phyloP scores from a whole-genome alignment of 1,140 invertebrate genomes.

The Calephelis nemesis region DNA sequence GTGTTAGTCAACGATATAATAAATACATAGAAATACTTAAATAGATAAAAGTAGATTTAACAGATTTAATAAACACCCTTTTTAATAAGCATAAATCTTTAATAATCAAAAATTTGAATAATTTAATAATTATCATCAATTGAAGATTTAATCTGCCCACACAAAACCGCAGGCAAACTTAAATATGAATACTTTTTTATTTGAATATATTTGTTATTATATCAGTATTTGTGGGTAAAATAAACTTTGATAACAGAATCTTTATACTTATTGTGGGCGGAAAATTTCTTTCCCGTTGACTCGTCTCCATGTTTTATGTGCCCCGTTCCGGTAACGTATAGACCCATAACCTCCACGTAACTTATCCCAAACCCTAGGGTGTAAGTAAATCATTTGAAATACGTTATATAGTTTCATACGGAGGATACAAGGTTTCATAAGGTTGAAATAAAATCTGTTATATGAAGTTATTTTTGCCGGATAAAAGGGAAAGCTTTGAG shows the following conservation, averaged over 20 bases:
- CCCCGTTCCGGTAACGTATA: constrained; percentile 25
- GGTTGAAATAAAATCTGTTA: constrained; percentile 6
- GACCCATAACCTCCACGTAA: constrained; percentile 24
- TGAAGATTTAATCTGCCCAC: too few species aligned
- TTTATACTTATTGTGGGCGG: constrained; percentile 12
- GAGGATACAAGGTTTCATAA: constrained; percentile 16
- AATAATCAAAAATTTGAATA: too few species aligned
- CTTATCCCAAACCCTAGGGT: constrained; percentile 27
- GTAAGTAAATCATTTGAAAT: constrained; percentile 31
- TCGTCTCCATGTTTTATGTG: constrained; percentile 22
- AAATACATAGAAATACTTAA: too few species aligned
- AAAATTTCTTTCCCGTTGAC: constrained; percentile 16
- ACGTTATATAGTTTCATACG: constrained; percentile 19
- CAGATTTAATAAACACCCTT: too few species aligned
- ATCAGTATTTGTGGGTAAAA: not conserved
- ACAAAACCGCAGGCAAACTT: too few species aligned
- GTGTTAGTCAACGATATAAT: too few species aligned
- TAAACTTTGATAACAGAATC: not conserved
- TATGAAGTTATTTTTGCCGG: constrained; percentile 18
- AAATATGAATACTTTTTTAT: too few species aligned
- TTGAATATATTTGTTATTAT: not conserved
- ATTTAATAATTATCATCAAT: too few species aligned
- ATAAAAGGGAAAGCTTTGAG: not conserved
- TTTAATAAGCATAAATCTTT: too few species aligned
- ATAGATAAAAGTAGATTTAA: too few species aligned